Evolutionary conservation across 1,140 invertebrate genomes (phyloP).

Genomic region (Drosophila sproati): DNA sequence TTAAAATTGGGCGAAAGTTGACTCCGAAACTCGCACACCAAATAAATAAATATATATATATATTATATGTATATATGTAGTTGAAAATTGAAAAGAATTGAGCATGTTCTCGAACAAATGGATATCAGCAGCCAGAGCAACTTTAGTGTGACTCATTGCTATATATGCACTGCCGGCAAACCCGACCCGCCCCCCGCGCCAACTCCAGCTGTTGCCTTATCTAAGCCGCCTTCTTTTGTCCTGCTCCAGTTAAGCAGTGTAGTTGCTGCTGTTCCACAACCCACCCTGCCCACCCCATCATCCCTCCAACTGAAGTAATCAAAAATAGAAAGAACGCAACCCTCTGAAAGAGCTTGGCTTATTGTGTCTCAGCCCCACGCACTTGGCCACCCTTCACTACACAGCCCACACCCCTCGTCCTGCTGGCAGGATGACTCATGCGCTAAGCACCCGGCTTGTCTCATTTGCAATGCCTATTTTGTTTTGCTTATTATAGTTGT

Average conservation of each 20-base stretch:
- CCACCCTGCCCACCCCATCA: neutral
- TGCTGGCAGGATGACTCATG: conserved; percentile 39
- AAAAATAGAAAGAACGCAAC: conserved; percentile 4
- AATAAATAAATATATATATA: too few species aligned
- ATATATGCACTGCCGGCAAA: neutral
- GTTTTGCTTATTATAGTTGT: conserved; percentile 33
- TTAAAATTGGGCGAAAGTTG: neutral
- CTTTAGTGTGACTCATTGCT: conserved; percentile 12
- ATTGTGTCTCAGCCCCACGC: neutral
- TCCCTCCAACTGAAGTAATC: neutral
- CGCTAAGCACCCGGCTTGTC: conserved; percentile 21
- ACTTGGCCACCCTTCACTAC: conserved; percentile 6
- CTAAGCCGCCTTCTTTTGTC: conserved; percentile 31
- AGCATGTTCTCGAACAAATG: neutral
- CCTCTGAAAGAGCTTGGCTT: neutral
- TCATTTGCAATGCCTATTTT: conserved; percentile 50
- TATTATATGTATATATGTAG: too few species aligned
- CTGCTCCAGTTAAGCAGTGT: conserved; percentile 24
- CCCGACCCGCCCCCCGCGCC: neutral
- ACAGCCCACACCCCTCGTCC: conserved; percentile 27
- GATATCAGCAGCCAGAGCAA: neutral
- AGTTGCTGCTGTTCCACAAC: conserved; percentile 28
- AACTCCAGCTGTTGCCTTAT: conserved; percentile 44
- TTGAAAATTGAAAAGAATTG: neutral
- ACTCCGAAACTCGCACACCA: too few species aligned